These are phyloP conservation scores for Vidua macroura DNA, from an alignment of 2,113 vertebrate genomes.

Conservation along the genomic window DNA sequence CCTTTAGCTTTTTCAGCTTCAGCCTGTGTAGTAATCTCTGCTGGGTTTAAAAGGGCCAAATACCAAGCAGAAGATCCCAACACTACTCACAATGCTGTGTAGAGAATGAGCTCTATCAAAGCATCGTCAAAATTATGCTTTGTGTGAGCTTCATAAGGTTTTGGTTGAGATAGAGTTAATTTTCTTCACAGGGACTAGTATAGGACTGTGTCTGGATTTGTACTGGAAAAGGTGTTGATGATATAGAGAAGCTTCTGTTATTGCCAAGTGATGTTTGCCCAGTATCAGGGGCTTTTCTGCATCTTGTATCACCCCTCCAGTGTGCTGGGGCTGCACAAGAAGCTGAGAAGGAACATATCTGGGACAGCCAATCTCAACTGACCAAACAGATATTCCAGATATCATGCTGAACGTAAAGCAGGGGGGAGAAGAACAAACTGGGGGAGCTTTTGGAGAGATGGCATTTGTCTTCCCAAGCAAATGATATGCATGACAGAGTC, in stretches of 20 bases:
- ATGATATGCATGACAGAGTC: not conserved
- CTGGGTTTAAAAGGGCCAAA: not conserved
- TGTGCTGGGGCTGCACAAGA: not conserved
- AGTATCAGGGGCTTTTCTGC: not conserved
- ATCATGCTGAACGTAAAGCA: fast-evolving
- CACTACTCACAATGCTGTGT: not conserved
- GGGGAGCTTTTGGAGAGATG: not conserved
- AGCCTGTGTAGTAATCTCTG: not conserved
- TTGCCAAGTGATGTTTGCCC: not conserved
- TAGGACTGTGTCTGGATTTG: not conserved
- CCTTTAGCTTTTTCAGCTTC: not conserved
- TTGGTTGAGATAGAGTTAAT: not conserved
- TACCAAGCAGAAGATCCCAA: not conserved
- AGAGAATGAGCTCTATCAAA: not conserved
- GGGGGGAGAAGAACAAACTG: not conserved
- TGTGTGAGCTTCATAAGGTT: not conserved
- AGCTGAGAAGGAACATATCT: not conserved
- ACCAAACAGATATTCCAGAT: not conserved
- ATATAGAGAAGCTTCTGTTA: not conserved
- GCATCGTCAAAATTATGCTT: not conserved
- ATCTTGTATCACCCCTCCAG: not conserved
- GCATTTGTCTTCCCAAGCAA: not conserved
- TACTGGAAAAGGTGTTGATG: not conserved
- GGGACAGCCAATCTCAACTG: not conserved
- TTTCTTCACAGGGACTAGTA: not conserved